These are phyloP conservation scores for Coboldia fuscipes DNA, from an alignment of 1,140 invertebrate genomes.

Conservation along the genomic window DNA sequence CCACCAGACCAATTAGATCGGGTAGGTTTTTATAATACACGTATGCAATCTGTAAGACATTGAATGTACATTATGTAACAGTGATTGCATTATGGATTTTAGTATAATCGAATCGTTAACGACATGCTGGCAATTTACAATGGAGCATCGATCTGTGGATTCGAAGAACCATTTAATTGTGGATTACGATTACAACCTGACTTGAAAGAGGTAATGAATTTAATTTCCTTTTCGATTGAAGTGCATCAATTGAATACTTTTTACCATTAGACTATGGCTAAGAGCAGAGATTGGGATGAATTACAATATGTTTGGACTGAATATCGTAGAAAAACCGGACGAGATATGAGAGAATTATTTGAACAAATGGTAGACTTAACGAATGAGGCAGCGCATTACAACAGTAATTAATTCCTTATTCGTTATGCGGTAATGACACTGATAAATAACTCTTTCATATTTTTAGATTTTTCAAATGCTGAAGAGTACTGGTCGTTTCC, in stretches of 20 bases:
- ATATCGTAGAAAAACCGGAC: constrained; percentile 61
- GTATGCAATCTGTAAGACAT: too few relatives aligned
- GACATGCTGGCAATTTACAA: constrained; percentile 79
- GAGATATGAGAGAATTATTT: constrained; percentile 58
- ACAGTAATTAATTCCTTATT: constrained; percentile 60
- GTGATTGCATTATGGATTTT: constrained; percentile 13
- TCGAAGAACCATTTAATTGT: constrained; percentile 61
- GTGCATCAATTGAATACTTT: constrained; percentile 3
- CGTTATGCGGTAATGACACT: too few relatives aligned
- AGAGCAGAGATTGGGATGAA: constrained; percentile 64
- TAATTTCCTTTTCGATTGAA: constrained; percentile 2
- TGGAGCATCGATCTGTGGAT: constrained; percentile 62
- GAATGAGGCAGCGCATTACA: constrained; percentile 66
- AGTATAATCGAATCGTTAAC: constrained; percentile 71
- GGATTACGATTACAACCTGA: constrained; percentile 64
- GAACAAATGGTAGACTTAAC: constrained; percentile 61
- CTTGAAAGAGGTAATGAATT: constrained; percentile 36
- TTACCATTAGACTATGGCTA: constrained; percentile 29
- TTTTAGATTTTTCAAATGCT: constrained; percentile 55
- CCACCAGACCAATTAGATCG: constrained; percentile 62
- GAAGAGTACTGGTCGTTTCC: constrained; percentile 67
- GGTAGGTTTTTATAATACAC: constrained; percentile 40
- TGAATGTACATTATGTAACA: not conserved
- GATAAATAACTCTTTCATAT: not conserved
- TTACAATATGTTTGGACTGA: constrained; percentile 68